Base-by-base conservation (phyloP, 2,113 vertebrate genomes). In the Poeciliopsis occidentalis region DNA sequence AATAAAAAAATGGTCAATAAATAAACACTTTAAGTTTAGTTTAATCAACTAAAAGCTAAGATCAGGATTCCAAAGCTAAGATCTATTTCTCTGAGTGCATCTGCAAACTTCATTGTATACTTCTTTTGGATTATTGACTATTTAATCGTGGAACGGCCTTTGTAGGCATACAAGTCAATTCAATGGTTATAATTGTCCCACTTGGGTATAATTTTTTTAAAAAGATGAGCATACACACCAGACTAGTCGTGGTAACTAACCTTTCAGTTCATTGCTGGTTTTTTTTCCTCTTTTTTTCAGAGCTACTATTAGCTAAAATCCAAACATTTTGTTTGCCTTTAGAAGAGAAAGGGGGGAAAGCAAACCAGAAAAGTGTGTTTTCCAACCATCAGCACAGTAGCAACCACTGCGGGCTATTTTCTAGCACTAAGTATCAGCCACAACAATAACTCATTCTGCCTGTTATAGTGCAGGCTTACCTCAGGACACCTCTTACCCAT, bases 341-440 rank as follows among this genome's bases (percentile, higher is more conserved):
- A 27, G 0, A 22, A 27, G 26, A 66, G 37, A 30, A 66, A 44
- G 3, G 32, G 32, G 10, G 26, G 32, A 61, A 67, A 22, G 22
- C 57, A 67, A 41, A 67, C 65, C 8, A 31, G 41, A 63, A 3
- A 61, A 54, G 51, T 76, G 34, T 31, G 34, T 76, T 70, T 27
- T 30, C 37, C 63, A 76, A 61, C 60, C 4, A 15, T n/a, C 51
- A 47, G 51, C 44, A 26, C 47, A 3, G 30, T 66, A 30, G 12
- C 26, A 76, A 34, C 12, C 51, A 57, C 51, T 57, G 8, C 10
- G 2, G 51, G 51, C 51, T 57, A 1, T 83, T 72, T 71, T 29
- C 72, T 27, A 41, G 66, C 47, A 64, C 15, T 30, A 17, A 13
- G 6, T 13, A 30, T 19, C 60, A 62, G 60, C 26, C 29, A 11